These are phyloP conservation scores for Lanistes nyassanus DNA, from an alignment of 1,140 invertebrate species.

Conservation along the genomic window DNA sequence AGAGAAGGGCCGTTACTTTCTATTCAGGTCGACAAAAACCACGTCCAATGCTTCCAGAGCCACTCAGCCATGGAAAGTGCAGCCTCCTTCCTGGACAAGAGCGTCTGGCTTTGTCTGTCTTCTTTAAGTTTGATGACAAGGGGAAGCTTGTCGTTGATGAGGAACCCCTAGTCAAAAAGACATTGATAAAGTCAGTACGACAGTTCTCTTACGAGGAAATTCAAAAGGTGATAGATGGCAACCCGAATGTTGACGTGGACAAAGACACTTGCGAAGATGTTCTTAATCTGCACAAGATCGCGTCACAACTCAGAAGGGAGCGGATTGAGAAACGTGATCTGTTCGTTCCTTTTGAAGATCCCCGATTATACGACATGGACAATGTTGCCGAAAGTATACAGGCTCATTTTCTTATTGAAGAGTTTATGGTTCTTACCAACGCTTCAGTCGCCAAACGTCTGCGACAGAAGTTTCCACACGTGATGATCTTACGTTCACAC, in stretches of 20 bases:
- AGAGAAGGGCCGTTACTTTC: conserved; percentile 52
- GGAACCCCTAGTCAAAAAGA: conserved; percentile 4
- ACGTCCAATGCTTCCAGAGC: conserved; percentile 65
- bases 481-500: conserved; percentile 27
- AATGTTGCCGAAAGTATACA: neutral
- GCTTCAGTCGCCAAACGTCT: conserved; percentile 35
- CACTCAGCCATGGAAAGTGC: conserved; percentile 61
- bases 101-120: conserved; percentile 49
- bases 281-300: conserved; percentile 17
- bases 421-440: conserved; percentile 54
- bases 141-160: conserved; percentile 15
- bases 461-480: neutral
- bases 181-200: conserved; percentile 21
- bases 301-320: conserved; percentile 19
- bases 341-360: conserved; percentile 32
- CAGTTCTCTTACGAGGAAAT: conserved; percentile 35
- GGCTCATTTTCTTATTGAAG: conserved; percentile 43
- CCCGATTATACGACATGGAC: conserved; percentile 13
- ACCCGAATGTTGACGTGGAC: neutral
- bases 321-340: conserved; percentile 14
- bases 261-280: neutral
- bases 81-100: conserved; percentile 60
- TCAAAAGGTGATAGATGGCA: conserved; percentile 25
- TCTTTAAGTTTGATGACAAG: conserved; percentile 39
- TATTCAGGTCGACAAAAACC: conserved; percentile 54